Evolutionary conservation across 92 coral and sea anemone species (phyloP), one percentile per base, ranked within the genome.

Genomic region (Actinostola sp.): DNA sequence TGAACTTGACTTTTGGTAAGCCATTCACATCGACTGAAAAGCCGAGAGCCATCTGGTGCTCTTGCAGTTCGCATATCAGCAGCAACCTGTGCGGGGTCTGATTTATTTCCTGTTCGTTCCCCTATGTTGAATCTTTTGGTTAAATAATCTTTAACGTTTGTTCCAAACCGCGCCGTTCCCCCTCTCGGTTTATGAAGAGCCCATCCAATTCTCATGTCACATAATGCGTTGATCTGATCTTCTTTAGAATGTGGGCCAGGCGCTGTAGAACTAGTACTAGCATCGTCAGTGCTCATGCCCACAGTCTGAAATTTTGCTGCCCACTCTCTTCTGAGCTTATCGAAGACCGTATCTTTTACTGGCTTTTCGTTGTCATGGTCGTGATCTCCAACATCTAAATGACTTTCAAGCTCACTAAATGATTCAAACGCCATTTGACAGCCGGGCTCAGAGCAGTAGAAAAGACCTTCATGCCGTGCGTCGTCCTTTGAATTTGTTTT

Each of bases 11-110:
- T 14, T 53, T 83, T 71, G 6, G 69, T 70, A 50, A 76, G 84
- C 89, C 89, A 83, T 46, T 76, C 84, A 16, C 53, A 20, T 71
- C 75, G 72, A 57, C 35, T 49, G 41, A 83, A 77, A 63, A 70
- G 78, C 61, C 89, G 74, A 16, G 68, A 48, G 36, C 88, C 88
- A 17, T 67, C 79, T 30, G 88, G 26, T 32, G 62, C 32, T 71
- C 72, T 58, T 32, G 79, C 75, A 27, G 73, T 83, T 13, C 79
- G 70, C 88, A 83, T 83, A 43, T 77, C 79, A 27, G 32, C 66
- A 29, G 88, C 79, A 29, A 76, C 84, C 72, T 83, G 83, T 10
- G 70, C 73, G 23, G 84, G 84, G 35, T 83, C 88, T 39, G 64
- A 71, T 68, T 83, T 83, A 20, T 62, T 77, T 30, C 82, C 77